Base-by-base conservation (phyloP, 1,140 invertebrate species). In the Drosophila parabipectinata region DNA sequence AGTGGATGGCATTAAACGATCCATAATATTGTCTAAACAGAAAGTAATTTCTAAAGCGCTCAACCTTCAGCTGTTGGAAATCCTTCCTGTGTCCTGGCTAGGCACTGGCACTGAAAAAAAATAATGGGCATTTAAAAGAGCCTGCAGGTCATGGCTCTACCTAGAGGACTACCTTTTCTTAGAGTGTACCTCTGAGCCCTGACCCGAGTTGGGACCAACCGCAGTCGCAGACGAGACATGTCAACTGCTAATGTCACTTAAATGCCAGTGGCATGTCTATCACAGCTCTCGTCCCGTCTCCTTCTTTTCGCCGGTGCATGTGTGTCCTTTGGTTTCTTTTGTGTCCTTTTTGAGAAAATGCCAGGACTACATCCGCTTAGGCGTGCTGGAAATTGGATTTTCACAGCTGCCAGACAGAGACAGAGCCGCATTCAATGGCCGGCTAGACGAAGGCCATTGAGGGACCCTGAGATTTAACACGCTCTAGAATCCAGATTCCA, bases 331-430 rank as follows among this genome's bases (percentile, higher is more conserved):
- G 41, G 45, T 28, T 55, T 44, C 58, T 72, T 68, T 77, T 84
- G 76, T 77, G 69, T 56, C 52, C 45, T 67, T 57, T 74, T 5
- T 45, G 58, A 58, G 34, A 52, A 60, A 55, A 57, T 63, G 51
- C 34, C 63, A 63, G 60, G 77, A 74, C 67, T 60, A 80, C 80
- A 84, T 84, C 80, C 80, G 80, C 80, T 84, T 85, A 84, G 67
- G 62, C 60, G 67, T 56, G 34, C 67, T 69, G 57, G 44, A 87
- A 85, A 87, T 88, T 87, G 83, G 79, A 87, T 87, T 88, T 88
- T 87, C 83, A 83, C 83, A 87, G 83, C 78, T 87, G 79, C 63
- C 78, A 85, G 55, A 79, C 71, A 53, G 58, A 71, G 32, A 68
- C 66, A 18, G 15, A 44, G 41, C n/a, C 41, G 64, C 41, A 68